A percentile compares a stretch with the other conserved stretches of the same genome.
phyloP scores from a whole-genome alignment of 2,888 invertebrate species.

The Drosophila pseudotakahashii region DNA sequence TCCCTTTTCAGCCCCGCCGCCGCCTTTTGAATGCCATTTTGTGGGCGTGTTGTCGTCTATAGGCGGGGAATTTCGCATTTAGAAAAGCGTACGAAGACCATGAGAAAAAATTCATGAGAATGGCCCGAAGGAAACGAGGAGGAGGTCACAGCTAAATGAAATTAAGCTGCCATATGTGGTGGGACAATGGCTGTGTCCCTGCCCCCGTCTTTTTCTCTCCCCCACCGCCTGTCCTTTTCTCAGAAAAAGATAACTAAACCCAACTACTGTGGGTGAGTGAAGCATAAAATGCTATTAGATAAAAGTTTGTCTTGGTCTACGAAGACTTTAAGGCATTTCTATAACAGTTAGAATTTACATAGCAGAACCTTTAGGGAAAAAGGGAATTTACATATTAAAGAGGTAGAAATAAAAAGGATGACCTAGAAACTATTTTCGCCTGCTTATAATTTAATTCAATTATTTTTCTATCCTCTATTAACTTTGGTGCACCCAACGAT shows the following conservation, averaged over 20 bases:
- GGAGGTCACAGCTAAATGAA: constrained; percentile 39
- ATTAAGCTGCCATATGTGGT: constrained; percentile 45
- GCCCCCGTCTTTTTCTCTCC: neutral
- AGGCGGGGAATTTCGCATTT: constrained; percentile 37
- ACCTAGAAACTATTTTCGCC: neutral
- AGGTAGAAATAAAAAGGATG: neutral
- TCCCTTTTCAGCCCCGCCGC: neutral
- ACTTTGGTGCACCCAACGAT: constrained; percentile 2
- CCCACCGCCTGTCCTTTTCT: neutral
- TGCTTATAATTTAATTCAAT: neutral
- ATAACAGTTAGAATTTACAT: constrained; percentile 5
- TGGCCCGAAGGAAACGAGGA: constrained; percentile 4
- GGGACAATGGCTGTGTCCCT: constrained; percentile 9
- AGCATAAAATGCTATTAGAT: constrained; percentile 22
- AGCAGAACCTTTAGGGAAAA: neutral
- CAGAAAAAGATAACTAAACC: neutral
- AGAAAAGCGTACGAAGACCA: constrained; percentile 41
- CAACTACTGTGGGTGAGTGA: constrained; percentile 9
- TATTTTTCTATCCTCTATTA: neutral
- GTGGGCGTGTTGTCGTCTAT: constrained; percentile 35
- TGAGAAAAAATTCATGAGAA: constrained; percentile 43
- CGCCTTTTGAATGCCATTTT: constrained; percentile 34
- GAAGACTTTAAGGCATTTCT: constrained; percentile 15
- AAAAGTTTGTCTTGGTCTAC: constrained; percentile 9
- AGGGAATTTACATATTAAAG: neutral